phyloP scores from a whole-genome alignment of 2,888 invertebrate genomes.

The Ormyrus thymus region DNA sequence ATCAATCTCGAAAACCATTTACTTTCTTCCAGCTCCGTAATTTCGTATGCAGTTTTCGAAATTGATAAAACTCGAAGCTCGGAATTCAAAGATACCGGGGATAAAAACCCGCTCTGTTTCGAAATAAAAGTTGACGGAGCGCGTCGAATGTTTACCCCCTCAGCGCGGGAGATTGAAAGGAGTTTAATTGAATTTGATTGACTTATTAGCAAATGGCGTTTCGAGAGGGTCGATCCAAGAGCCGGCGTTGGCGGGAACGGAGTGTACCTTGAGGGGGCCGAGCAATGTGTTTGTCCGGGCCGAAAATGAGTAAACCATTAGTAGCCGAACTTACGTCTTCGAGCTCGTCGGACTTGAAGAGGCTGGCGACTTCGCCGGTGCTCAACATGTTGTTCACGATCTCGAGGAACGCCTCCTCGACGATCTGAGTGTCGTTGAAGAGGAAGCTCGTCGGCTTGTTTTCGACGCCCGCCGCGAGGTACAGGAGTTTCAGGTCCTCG shows the following conservation, averaged over 20 bases:
- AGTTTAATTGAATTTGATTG: no score
- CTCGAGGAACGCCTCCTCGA: slow-evolving; percentile 89
- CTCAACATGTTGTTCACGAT: slow-evolving; percentile 92
- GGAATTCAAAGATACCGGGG: not conserved
- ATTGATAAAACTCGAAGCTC: slow-evolving; percentile 26
- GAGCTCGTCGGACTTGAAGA: slow-evolving; percentile 92
- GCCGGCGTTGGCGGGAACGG: no score
- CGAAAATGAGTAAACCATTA: slow-evolving; percentile 34
- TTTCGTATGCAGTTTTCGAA: slow-evolving; percentile 17
- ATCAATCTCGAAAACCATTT: slow-evolving; percentile 20
- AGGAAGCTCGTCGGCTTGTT: slow-evolving; percentile 86
- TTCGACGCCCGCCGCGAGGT: slow-evolving; percentile 84
- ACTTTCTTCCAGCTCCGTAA: not conserved
- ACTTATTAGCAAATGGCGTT: no score
- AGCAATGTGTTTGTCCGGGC: not conserved
- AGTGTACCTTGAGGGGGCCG: no score
- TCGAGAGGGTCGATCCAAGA: no score
- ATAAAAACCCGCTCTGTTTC: no score
- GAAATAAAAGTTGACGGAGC: no score
- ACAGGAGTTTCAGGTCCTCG: slow-evolving; percentile 87
- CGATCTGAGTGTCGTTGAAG: slow-evolving; percentile 90
- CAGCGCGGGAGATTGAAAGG: no score
- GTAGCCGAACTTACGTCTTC: slow-evolving; percentile 82
- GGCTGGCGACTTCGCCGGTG: slow-evolving; percentile 90
- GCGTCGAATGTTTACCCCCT: no score